phyloP scores from a whole-genome alignment of 1,140 invertebrate species.

The Meloidogyne hapla region DNA sequence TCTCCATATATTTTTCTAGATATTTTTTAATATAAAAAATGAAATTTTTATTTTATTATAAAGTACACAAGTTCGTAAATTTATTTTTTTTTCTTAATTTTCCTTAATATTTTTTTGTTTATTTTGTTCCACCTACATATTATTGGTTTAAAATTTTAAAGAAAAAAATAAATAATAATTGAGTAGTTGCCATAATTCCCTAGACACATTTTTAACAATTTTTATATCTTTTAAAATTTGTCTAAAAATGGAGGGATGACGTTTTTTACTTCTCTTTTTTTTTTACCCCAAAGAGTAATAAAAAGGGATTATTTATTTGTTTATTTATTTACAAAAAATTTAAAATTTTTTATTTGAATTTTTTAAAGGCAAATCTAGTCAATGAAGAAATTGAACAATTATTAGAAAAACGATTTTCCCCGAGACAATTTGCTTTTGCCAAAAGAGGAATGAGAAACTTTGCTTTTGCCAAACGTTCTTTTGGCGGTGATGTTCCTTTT shows the following conservation, averaged over 20 bases:
- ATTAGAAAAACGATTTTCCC: constrained; percentile 4
- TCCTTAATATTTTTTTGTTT: no score
- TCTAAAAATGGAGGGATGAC: not conserved
- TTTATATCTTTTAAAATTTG: not conserved
- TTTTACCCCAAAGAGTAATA: not conserved
- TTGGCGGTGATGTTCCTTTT: constrained; percentile 1
- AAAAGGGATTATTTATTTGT: not conserved
- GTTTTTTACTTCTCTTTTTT: not conserved
- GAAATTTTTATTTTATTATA: no score
- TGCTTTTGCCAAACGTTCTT: constrained; percentile 23
- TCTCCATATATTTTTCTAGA: no score
- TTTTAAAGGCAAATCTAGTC: not conserved
- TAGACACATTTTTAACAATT: not conserved
- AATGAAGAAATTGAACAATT: not conserved
- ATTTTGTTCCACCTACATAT: no score
- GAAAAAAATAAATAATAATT: not conserved
- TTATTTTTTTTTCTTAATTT: no score
- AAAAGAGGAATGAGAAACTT: constrained; percentile 16
- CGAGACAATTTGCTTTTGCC: constrained; percentile 21
- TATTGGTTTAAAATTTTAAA: not conserved
- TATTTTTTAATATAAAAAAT: no score
- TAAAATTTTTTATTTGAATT: no score
- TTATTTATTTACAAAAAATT: no score
- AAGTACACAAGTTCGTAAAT: no score
- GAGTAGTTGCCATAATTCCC: not conserved